These are phyloP conservation scores for Drosophila rellima DNA, from an alignment of 2,888 invertebrate genomes.

Conservation along the genomic window DNA sequence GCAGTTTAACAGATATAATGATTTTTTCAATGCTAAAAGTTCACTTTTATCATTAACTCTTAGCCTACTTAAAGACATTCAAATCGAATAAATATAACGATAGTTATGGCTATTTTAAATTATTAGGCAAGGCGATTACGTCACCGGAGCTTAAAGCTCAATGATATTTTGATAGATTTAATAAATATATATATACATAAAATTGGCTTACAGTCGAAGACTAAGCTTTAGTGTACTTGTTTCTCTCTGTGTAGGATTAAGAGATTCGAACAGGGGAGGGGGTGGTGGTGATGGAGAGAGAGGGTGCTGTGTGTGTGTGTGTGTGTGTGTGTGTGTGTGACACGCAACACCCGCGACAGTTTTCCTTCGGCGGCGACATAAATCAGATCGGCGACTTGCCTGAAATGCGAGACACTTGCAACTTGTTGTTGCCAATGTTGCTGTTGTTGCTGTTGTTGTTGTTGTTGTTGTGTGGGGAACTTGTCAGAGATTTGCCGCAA, in stretches of 20 bases:
- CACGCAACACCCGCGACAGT: conserved; percentile 77
- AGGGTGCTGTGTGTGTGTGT: not conserved
- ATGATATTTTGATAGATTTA: not conserved
- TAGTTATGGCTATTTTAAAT: not conserved
- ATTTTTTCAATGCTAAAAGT: not conserved
- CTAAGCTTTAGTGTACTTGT: too few relatives aligned
- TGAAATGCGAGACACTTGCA: conserved; percentile 69
- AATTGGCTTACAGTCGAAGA: too few relatives aligned
- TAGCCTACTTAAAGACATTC: not conserved
- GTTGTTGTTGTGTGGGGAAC: conserved; percentile 28
- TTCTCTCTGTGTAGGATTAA: conserved; percentile 16
- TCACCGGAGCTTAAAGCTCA: not conserved
- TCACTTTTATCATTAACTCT: not conserved
- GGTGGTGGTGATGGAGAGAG: not conserved
- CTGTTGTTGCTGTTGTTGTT: conserved; percentile 11
- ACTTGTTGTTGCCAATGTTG: conserved; percentile 16
- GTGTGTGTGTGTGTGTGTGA: conserved; percentile 5
- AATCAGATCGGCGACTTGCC: conserved; percentile 60
- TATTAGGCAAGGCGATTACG: not conserved
- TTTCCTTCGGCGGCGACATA: conserved; percentile 66
- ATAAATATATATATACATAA: too few relatives aligned
- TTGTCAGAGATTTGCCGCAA: conserved; percentile 41
- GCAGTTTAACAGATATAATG: not conserved
- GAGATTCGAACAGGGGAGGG: not conserved
- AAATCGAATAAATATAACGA: not conserved